Percentiles rank a stretch among this genome's conserved stretches.
Evolutionary conservation across 2,888 invertebrate species (phyloP).

Genomic region (Agriopis leucophaearia): DNA sequence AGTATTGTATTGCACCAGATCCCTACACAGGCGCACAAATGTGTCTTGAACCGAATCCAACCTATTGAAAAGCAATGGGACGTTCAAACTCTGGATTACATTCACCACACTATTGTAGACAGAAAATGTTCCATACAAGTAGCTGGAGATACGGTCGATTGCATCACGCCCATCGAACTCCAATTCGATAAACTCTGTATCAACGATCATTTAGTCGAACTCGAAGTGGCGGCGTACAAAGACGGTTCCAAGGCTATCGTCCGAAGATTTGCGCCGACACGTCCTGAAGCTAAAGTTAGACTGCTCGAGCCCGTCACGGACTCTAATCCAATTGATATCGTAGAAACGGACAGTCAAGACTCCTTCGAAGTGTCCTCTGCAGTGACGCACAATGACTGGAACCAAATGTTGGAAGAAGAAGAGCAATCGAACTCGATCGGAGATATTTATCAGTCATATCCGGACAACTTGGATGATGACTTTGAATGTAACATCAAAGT

Average conservation of each 20-base stretch:
- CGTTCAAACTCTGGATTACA: slow-evolving; percentile 85
- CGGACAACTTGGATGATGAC: slow-evolving; percentile 53
- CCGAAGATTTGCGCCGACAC: slow-evolving; percentile 57
- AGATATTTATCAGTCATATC: slow-evolving; percentile 57
- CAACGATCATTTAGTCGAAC: slow-evolving; percentile 80
- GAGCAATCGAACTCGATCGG: slow-evolving; percentile 50
- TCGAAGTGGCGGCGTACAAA: slow-evolving; percentile 72
- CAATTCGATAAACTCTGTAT: slow-evolving; percentile 75
- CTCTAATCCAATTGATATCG: slow-evolving; percentile 70
- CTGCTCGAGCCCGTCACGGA: slow-evolving; percentile 49
- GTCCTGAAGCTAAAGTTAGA: not conserved
- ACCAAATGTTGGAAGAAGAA: slow-evolving; percentile 65
- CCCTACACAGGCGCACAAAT: slow-evolving; percentile 89
- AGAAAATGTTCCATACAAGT: slow-evolving; percentile 84
- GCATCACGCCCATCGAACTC: slow-evolving; percentile 66
- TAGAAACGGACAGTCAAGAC: slow-evolving; percentile 58
- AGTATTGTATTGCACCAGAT: slow-evolving; percentile 88
- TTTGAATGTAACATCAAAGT: slow-evolving; percentile 69
- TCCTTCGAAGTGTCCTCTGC: slow-evolving; percentile 55
- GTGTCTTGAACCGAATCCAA: slow-evolving; percentile 79
- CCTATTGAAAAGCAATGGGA: slow-evolving; percentile 77
- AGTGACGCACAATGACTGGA: slow-evolving; percentile 66
- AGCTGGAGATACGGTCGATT: slow-evolving; percentile 65
- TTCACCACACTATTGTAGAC: slow-evolving; percentile 87
- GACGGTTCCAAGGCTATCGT: slow-evolving; percentile 68